Base-by-base conservation (phyloP, 2,113 vertebrate species). In the Limnothrissa miodon region DNA sequence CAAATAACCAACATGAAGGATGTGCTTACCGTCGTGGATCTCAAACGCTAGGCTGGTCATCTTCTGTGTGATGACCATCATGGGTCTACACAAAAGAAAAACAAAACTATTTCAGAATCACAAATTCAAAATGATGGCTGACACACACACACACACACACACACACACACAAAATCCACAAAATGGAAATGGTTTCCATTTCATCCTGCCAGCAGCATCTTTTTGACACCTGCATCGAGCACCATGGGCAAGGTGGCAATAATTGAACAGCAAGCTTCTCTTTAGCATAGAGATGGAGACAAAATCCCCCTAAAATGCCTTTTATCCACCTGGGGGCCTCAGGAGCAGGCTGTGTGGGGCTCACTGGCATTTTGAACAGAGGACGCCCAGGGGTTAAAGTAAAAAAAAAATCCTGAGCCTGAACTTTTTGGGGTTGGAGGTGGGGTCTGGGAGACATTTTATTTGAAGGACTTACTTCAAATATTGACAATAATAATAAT, bases 51-150 rank as follows among this genome's bases (percentile, higher is more conserved):
- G 91, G 88, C 98, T 98, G 90, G 98, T 99, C 87, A 99, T 99
- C 96, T 99, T 99, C 96, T 99, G 98, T 9, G 98, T 99, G 89
- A 99, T 99, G 87, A 99, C 98, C 98, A 99, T 99, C 98, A 99
- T 98, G 80, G 98, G 98, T 87, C 98, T 99, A 88, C 80, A 81
- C 46, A 48, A 48, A 82, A 13, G 90, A 85, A 86, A 36, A 42
- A 42, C 42, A 42, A 42, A 42, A 42, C 42, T 42, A 42, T n/a
- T n/a, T n/a, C n/a, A n/a, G 6, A 17, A 74, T 74, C 66, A 21
- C 29, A 29, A 29, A 10, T 29, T 62, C 59, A 29, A 29, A 62
- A 1, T n/a, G 9, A 74, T 74, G 66, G 29, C 66, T 74, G 5
- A 74, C 29, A 29, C 29, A 74, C n/a, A n/a, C n/a, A n/a, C n/a